Evolutionary conservation across 1,140 invertebrate genomes (phyloP), one percentile per base, ranked within the genome.

Genomic region (Drosophila teissieri): DNA sequence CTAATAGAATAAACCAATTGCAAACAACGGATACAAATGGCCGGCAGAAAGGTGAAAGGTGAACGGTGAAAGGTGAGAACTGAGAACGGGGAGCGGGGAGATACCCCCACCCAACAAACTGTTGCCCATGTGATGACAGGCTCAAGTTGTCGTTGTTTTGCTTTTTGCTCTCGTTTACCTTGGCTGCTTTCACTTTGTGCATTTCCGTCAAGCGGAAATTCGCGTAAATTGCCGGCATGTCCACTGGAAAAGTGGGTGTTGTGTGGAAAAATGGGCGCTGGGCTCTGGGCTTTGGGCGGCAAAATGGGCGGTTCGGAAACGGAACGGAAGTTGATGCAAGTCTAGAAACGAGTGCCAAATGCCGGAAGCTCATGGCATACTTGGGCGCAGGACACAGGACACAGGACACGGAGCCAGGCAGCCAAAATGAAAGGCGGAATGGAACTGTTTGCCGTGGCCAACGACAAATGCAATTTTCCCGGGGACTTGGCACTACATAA

Each of bases 311-410:
- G 52, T 34, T 31, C 27, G 8, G 74, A 46, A 42, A 15, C 83
- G 76, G 83, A 88, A 12, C 83, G 83, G 83, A 88, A 88, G 83
- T 83, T 83, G 84, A 83, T 89, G 84, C 80, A 88, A 88, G 82
- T 89, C 83, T 88, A 89, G 84, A 80, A 88, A 88, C 83, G 86
- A 88, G 83, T 88, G 83, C 79, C 84, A 89, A 88, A 88, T 88
- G 83, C 80, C 83, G 83, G 83, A 88, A 89, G 84, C 72, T 54
- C 74, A 57, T 82, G 83, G 62, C 77, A 64, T 69, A 70, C 78
- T 80, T 80, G 74, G 67, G 62, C 67, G 61, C 60, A 81, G 49
- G 27, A 49, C 24, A 44, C 34, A 46, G 45, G 22, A 27, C 8
- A 39, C 11, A 15, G 60, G 22, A 49, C 12, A 37, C 10, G 15